Evolutionary conservation across 2,888 invertebrate genomes (phyloP).

Genomic region (Sylvicola cinctus): DNA sequence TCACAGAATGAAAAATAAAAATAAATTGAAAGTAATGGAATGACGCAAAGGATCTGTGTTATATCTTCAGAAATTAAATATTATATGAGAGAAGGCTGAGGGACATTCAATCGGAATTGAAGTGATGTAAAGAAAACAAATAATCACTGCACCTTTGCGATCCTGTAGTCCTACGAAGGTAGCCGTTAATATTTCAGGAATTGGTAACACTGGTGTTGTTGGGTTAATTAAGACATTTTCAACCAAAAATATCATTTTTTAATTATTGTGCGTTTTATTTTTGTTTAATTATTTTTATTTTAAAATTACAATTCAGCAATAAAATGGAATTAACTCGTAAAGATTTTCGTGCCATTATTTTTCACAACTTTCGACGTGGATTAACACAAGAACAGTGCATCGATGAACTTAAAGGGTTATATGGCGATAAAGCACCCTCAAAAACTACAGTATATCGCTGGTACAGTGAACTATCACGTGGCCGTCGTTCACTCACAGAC

Average conservation of each 20-base stretch:
- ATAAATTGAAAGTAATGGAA: no score
- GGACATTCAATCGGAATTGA: no score
- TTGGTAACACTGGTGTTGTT: no score
- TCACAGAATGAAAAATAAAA: no score
- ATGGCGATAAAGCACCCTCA: constrained; percentile 10
- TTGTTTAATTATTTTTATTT: not conserved
- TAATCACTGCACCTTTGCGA: no score
- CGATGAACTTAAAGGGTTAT: constrained; percentile 10
- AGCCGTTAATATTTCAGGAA: no score
- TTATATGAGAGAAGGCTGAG: no score
- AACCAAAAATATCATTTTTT: not conserved
- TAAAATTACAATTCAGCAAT: constrained; percentile 1
- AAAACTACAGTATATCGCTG: constrained; percentile 10
- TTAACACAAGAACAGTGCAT: constrained; percentile 10
- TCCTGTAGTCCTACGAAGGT: no score
- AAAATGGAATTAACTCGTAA: constrained; percentile 7
- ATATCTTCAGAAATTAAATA: no score
- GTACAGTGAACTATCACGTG: constrained; percentile 11
- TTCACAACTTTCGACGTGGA: constrained; percentile 9
- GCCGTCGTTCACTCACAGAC: constrained; percentile 8
- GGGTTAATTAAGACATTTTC: not conserved
- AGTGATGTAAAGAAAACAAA: no score
- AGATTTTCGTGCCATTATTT: constrained; percentile 9
- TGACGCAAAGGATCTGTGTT: no score
- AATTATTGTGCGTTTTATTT: not conserved